Percentiles rank a stretch among this genome's conserved stretches.
phyloP scores from a whole-genome alignment of 2,113 vertebrate genomes.

The Spea bombifrons region DNA sequence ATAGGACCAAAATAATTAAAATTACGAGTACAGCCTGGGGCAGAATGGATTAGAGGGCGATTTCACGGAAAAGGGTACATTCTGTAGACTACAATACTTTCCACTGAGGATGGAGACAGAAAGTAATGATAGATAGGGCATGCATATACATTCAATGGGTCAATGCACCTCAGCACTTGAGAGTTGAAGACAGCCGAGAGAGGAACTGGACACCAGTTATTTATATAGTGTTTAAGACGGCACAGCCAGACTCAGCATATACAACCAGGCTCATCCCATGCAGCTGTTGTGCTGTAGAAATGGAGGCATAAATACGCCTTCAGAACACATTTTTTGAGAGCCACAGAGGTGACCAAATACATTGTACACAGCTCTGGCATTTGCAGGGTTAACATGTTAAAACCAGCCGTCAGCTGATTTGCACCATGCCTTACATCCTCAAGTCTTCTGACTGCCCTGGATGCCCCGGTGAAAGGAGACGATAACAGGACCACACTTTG shows the following conservation, averaged over 20 bases:
- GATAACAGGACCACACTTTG: background rate
- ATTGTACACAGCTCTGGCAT: background rate
- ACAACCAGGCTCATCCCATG: background rate
- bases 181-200: background rate
- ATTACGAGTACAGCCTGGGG: too few relatives aligned
- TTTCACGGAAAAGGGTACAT: slow-evolving; percentile 18
- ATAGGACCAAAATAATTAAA: background rate
- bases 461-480: slow-evolving; percentile 9
- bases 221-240: background rate
- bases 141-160: slow-evolving; percentile 40
- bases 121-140: background rate
- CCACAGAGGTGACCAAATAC: background rate
- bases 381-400: background rate
- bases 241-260: background rate
- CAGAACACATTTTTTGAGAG: background rate
- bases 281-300: too few relatives aligned
- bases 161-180: background rate
- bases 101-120: background rate
- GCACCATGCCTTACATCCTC: background rate
- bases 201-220: background rate
- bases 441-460: background rate
- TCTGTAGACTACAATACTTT: slow-evolving; percentile 7
- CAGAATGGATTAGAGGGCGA: background rate
- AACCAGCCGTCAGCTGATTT: background rate
- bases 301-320: too few relatives aligned